A percentile compares a stretch with the other conserved stretches of the same genome.
Conservation (phyloP, 2,113 vertebrate genomes). For the Corvus hawaiiensis region DNA sequence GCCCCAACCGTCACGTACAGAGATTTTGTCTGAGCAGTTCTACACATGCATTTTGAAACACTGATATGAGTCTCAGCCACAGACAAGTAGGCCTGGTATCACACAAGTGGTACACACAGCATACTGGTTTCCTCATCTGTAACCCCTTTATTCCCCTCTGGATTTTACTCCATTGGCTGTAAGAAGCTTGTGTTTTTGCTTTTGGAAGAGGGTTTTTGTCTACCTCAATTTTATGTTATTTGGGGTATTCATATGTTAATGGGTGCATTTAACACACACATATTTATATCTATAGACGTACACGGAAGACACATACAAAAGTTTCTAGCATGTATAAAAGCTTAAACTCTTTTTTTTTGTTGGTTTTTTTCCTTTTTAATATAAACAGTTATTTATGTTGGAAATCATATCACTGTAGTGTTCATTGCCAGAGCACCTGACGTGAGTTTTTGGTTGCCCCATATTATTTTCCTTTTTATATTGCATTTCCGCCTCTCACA, state of each 20-base stretch:
- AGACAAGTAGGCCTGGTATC: neutral
- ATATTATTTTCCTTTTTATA: neutral
- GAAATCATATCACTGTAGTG: neutral
- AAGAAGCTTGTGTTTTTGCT: neutral
- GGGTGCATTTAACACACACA: neutral
- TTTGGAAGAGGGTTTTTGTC: neutral
- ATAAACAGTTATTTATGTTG: neutral
- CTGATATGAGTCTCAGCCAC: neutral
- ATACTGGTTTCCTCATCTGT: neutral
- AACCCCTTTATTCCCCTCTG: neutral
- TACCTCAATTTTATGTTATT: neutral
- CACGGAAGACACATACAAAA: neutral
- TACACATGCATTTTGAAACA: neutral
- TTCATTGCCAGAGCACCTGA: neutral
- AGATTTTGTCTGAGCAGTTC: neutral
- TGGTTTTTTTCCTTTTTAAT: neutral
- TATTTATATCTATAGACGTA: neutral
- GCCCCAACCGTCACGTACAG: neutral
- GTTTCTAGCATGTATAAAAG: neutral
- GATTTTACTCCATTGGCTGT: neutral
- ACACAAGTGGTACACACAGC: neutral
- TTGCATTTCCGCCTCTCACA: neutral
- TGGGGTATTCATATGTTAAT: neutral
- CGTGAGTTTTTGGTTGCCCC: neutral
- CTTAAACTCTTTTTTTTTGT: neutral